Percentiles rank a stretch among this genome's conserved stretches.
phyloP scores from a whole-genome alignment of 2,797 vertebrate genomes.

The Danionella dracula region DNA sequence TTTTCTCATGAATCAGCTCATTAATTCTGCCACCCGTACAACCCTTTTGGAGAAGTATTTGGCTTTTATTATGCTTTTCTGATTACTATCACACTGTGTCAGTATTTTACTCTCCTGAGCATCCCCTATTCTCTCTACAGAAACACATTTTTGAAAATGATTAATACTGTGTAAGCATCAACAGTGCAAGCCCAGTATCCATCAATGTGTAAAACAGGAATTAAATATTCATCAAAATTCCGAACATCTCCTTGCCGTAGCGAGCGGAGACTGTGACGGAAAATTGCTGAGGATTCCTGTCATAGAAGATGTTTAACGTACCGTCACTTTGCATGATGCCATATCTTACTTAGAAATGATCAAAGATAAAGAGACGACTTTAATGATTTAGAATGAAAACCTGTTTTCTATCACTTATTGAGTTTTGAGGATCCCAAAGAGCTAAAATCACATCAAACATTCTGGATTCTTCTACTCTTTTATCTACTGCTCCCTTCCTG shows the following conservation, averaged over 20 bases:
- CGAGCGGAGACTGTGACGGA: not conserved
- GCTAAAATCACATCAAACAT: slow-evolving; percentile 1
- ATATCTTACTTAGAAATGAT: not conserved
- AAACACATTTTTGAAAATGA: slow-evolving; percentile 47
- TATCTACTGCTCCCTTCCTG: slow-evolving; percentile 29
- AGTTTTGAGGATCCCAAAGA: not conserved
- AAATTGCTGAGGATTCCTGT: not conserved
- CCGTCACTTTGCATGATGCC: not conserved
- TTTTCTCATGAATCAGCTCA: not conserved
- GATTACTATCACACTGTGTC: slow-evolving; percentile 53
- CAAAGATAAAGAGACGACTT: not conserved
- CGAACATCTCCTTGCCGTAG: slow-evolving; percentile 22
- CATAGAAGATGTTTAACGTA: not conserved
- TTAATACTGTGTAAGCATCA: slow-evolving; percentile 47
- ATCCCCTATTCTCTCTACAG: slow-evolving; percentile 39
- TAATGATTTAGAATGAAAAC: not conserved
- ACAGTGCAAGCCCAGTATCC: slow-evolving; percentile 34
- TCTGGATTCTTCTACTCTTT: slow-evolving; percentile 1
- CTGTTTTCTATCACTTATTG: slow-evolving; percentile 16
- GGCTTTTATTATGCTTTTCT: slow-evolving; percentile 40
- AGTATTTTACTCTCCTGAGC: too few relatives aligned
- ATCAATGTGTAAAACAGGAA: slow-evolving; percentile 48
- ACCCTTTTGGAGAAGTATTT: slow-evolving; percentile 33
- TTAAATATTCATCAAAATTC: slow-evolving; percentile 53
- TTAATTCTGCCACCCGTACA: slow-evolving; percentile 38